Base-by-base conservation (phyloP, 37 sponge, comb jelly and placozoan species). In the Halichondria panicea region DNA sequence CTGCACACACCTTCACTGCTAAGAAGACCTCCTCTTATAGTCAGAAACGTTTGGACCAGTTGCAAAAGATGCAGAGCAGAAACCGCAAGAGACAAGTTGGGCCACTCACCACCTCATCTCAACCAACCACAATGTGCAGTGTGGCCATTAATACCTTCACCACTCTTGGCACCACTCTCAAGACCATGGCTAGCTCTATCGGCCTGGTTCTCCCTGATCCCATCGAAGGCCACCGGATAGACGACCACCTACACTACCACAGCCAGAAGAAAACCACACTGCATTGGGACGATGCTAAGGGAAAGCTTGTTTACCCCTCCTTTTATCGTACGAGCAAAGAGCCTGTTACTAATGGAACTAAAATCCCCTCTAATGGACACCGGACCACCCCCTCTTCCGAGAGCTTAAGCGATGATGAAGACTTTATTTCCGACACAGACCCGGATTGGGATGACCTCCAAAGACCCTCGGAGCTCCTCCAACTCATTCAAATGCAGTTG, bases 401-500 rank as follows among this genome's bases (percentile, higher is more conserved):
- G n/a, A n/a, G n/a, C n/a, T n/a, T n/a, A n/a, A 15, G 24, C 40
- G 81, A 63, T 61, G 81, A 69, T 41, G 80, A n/a, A 31, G 80
- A 81, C 19, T 27, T 54, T 39, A 71, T 71, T 7, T 71, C 71
- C 3, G 81, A 81, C 62, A 68, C 48, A 27, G 81, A 81, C 25
- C 59, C 59, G 1, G 72, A 81, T 33, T 81, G 81, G 81, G 63
- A 62, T 12, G 70, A 60, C 12, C 72, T 81, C 11, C 72, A 63
- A 8, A 71, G 41, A 60, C 71, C 81, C 6, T 61, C 40, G 44
- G 72, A 81, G 25, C 71, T 58, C 25, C 60, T 81, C 15, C 85
- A 78, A 31, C 71, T 84, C 6, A 72, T 84, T 12, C 77, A 78
- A 55, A 84, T 84, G 72, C 85, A 84, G 57, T 45, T 74, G 41